These are phyloP conservation scores for Antennarius striatus DNA, from an alignment of 2,113 vertebrate genomes.

Conservation along the genomic window DNA sequence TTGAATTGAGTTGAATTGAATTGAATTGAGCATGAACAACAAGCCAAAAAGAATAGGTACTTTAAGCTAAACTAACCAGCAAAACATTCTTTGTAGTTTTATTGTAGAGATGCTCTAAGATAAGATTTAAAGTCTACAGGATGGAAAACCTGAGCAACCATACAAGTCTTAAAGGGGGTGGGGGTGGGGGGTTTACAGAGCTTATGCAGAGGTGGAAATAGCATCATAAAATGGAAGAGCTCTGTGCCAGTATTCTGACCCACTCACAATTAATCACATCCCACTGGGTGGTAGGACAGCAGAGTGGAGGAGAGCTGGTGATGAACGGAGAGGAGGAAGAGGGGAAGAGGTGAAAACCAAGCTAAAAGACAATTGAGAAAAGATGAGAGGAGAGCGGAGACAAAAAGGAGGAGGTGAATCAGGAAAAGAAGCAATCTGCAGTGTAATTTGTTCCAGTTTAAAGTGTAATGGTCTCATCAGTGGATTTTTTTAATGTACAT, in stretches of 20 bases:
- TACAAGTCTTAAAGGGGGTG: too few species aligned
- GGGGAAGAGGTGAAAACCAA: conserved; percentile 13
- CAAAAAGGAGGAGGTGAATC: conserved; percentile 9
- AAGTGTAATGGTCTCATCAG: conserved; percentile 68
- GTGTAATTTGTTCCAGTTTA: conserved; percentile 71
- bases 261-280: conserved; percentile 71
- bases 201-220: conserved; percentile 48
- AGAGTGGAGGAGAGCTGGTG: conserved; percentile 35
- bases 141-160: background rate
- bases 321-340: conserved; percentile 9
- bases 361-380: conserved; percentile 33
- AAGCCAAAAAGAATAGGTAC: too few species aligned
- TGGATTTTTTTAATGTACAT: conserved; percentile 27
- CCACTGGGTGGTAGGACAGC: conserved; percentile 56
- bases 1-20: too few species aligned
- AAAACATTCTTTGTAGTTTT: too few species aligned
- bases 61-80: too few species aligned
- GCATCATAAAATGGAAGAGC: conserved; percentile 43
- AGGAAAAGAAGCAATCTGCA: conserved; percentile 48
- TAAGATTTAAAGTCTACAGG: too few species aligned
- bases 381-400: conserved; percentile 30
- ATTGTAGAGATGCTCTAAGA: too few species aligned
- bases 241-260: conserved; percentile 53
- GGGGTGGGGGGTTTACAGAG: background rate
- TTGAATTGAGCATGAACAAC: too few species aligned